These are phyloP conservation scores for Nycticorax nycticorax DNA, from an alignment of 2,113 vertebrate species.

Conservation along the genomic window DNA sequence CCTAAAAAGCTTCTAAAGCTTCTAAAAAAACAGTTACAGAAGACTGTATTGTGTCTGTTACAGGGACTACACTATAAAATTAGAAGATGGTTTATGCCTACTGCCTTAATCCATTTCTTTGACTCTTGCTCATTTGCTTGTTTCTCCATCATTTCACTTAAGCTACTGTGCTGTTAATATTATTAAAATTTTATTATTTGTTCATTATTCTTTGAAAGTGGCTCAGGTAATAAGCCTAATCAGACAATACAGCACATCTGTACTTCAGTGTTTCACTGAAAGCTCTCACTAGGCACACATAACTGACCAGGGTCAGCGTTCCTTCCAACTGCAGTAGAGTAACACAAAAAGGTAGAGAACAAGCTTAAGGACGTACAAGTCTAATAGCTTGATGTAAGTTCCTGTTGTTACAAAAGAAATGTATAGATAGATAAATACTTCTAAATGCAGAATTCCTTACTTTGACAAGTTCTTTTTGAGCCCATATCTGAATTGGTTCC, in stretches of 20 bases:
- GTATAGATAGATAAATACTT: not conserved
- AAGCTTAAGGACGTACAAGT: not conserved
- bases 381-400: not conserved
- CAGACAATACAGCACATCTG: not conserved
- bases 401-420: not conserved
- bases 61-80: not conserved
- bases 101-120: not conserved
- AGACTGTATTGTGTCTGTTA: not conserved
- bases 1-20: not conserved
- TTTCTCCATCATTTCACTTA: not conserved
- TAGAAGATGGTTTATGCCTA: not conserved
- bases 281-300: not conserved
- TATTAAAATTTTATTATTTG: not conserved
- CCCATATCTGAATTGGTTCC: conserved; percentile 99
- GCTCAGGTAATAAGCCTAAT: not conserved
- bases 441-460: conserved; percentile 70
- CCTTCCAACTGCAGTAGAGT: not conserved
- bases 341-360: not conserved
- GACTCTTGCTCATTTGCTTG: not conserved
- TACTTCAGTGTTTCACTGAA: not conserved
- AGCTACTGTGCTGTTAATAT: not conserved
- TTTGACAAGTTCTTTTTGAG: conserved; percentile 96
- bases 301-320: not conserved
- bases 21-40: not conserved
- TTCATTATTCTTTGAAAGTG: not conserved